Evolutionary conservation across 2,888 invertebrate species (phyloP), one percentile per base, ranked within the genome.

Genomic region (Coenonympha glycerion): DNA sequence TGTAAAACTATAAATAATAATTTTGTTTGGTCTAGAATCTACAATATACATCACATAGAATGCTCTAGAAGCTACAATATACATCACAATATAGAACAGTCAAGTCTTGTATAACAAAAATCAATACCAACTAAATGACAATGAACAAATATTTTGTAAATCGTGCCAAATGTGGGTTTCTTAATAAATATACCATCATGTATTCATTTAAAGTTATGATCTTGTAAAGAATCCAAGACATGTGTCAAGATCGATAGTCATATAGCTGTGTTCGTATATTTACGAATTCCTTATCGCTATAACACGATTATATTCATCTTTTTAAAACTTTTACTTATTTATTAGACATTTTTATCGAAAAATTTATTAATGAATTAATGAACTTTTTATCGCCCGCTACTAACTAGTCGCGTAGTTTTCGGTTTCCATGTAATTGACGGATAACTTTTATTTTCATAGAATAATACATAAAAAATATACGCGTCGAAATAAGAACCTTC

Each of bases 111-210:
- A 9, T 22, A 13, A 37, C 37, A 37, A 21, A 11, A 11, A 37
- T 13, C n/a, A n/a, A n/a, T n/a, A n/a, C n/a, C n/a, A n/a, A n/a
- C n/a, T n/a, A n/a, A n/a, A n/a, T n/a, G n/a, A n/a, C n/a, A n/a
- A n/a, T n/a, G n/a, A 15, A 21, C 11, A 31, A 31, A 31, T 31
- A 44, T 46, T 37, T 46, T 37, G 36, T 46, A 46, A 16, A 15
- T 37, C n/a, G 46, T 46, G 46, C 46, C 46, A 46, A 46, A 46
- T 37, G 16, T 9, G 31, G 16, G 28, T 30, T 34, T 45, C 21
- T 30, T 16, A 16, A 45, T n/a, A 9, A n/a, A n/a, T n/a, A n/a
- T n/a, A 44, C 11, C 21, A 11, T 30, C 22, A 11, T 44, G 30
- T 41, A 41, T 28, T 11, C 13, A 22, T 44, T 44, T 15, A 19